phyloP scores from a whole-genome alignment of 2,113 vertebrate species.

The Pedetes capensis region DNA sequence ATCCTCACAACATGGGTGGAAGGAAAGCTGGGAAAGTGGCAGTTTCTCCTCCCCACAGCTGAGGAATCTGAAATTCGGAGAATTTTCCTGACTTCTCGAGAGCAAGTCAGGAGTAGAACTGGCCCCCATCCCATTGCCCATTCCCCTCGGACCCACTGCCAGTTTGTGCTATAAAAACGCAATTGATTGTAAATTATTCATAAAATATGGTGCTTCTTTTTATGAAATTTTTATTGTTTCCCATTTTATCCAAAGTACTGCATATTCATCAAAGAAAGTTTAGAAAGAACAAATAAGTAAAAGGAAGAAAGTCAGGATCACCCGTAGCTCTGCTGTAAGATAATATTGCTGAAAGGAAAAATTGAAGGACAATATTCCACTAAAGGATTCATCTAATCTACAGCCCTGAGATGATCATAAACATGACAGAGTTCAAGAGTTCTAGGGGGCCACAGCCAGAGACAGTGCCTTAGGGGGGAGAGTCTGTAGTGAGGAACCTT shows the following conservation, averaged over 20 bases:
- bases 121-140: slow-evolving; percentile 59
- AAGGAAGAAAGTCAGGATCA: slow-evolving; percentile 60
- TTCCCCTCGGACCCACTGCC: slow-evolving; percentile 62
- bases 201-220: slow-evolving; percentile 79
- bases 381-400: background rate
- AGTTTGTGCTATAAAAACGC: slow-evolving; percentile 72
- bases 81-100: slow-evolving; percentile 34
- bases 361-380: background rate
- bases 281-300: slow-evolving; percentile 73
- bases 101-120: slow-evolving; percentile 57
- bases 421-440: background rate
- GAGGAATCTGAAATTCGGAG: slow-evolving; percentile 64
- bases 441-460: background rate
- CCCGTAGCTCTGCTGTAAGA: slow-evolving; percentile 16
- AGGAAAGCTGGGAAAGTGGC: slow-evolving; percentile 37
- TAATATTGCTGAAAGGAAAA: background rate
- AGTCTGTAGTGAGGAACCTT: too few relatives aligned
- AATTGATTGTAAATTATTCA: slow-evolving; percentile 78
- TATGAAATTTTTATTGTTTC: slow-evolving; percentile 75
- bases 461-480: background rate
- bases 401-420: background rate
- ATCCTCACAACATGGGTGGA: background rate
- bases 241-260: slow-evolving; percentile 68
- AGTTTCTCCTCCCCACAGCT: slow-evolving; percentile 47
- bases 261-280: slow-evolving; percentile 76